Evolutionary conservation across 2,113 vertebrate species (phyloP).

Genomic region (Oplegnathus fasciatus): DNA sequence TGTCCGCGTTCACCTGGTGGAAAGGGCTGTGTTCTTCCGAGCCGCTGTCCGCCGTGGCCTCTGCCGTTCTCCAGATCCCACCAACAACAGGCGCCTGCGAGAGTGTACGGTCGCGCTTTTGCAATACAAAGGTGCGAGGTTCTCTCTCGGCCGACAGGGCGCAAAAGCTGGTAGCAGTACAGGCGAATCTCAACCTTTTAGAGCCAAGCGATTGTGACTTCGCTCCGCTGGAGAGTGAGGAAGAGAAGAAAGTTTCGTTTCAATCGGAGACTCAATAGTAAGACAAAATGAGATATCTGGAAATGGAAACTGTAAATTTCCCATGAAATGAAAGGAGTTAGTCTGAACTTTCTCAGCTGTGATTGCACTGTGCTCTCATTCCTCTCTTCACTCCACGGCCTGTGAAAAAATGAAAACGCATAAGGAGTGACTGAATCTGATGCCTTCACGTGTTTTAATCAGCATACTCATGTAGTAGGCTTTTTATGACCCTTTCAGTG

Average conservation of each 20-base stretch:
- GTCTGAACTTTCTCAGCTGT: background rate
- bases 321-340: background rate
- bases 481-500: background rate
- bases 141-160: slow-evolving; percentile 35
- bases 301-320: background rate
- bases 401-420: background rate
- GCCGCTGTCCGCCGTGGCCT: slow-evolving; percentile 64
- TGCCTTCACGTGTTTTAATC: background rate
- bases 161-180: slow-evolving; percentile 53
- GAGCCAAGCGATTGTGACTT: slow-evolving; percentile 52
- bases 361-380: background rate
- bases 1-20: slow-evolving; percentile 68
- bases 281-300: background rate
- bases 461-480: background rate
- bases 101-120: slow-evolving; percentile 22
- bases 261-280: slow-evolving; percentile 41
- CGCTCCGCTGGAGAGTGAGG: slow-evolving; percentile 32
- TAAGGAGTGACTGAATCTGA: background rate
- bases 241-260: slow-evolving; percentile 57
- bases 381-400: background rate
- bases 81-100: slow-evolving; percentile 56
- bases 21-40: slow-evolving; percentile 72
- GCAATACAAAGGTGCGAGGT: background rate
- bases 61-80: slow-evolving; percentile 67
- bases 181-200: slow-evolving; percentile 53